Evolutionary conservation across 2,888 invertebrate genomes (phyloP), one percentile per base, ranked within the genome.

Genomic region (Calameuta idolon): DNA sequence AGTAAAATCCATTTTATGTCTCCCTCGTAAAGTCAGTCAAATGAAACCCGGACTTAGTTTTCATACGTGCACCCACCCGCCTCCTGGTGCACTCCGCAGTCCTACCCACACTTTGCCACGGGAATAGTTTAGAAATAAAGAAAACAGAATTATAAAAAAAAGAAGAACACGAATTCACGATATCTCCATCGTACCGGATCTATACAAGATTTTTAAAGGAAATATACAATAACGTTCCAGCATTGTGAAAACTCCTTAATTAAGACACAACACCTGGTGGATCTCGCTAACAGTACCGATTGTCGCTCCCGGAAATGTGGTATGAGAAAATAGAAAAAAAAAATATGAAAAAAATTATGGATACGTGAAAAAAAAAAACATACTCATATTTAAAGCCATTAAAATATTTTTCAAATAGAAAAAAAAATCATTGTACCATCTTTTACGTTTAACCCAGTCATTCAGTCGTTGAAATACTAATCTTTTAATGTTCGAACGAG

Each of bases 1-100:
- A 90, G 89, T 90, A 90, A 90, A 90, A 90, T 90, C 89, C 89
- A 89, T 89, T 90, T 90, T 90, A 90, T 90, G 90, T 89, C 89
- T 87, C 81, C 83, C 88, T 90, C 90, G 90, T 90, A 90, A 90
- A 90, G 89, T 87, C 90, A 90, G 90, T 89, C 90, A 89, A 90
- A 90, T 90, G 90, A 90, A 90, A 90, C 90, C 87, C 83, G 86
- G 90, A 90, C 90, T 90, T 89, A 89, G 90, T 90, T 90, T 90
- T 90, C 90, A 90, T 90, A 90, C 89, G 89, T 88, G 89, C 87
- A 85, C 81, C 86, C 84, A 83, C 69, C 77, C 71, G 73, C 74
- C 79, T 76, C 73, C 76, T 40, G 40, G 75, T 76, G 33, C 71
- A 71, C 71, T 78, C 37, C 74, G 79, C 78, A 82, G 81, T 84